Percentiles rank a stretch among this genome's conserved stretches.
Conservation (phyloP, 2,797 vertebrate genomes). For the Microtus agrestis region DNA sequence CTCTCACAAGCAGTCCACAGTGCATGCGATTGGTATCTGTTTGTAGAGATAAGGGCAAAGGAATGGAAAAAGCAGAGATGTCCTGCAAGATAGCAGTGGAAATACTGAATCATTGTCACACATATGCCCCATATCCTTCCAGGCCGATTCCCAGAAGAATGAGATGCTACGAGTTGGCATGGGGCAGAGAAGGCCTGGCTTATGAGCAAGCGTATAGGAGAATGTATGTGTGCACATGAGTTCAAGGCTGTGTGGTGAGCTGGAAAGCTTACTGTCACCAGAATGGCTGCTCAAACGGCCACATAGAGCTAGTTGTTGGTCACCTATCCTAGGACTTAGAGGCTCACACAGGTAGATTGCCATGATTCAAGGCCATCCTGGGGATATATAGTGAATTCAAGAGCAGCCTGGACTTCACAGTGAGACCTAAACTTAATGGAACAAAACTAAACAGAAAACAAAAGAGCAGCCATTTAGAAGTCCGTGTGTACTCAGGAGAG, state of each 20-base stretch:
- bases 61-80: constrained; percentile 19
- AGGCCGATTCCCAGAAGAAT: background rate
- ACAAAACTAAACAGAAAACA: background rate
- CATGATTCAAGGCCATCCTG: background rate
- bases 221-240: background rate
- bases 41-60: constrained; percentile 43
- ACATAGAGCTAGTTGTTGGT: background rate
- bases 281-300: background rate
- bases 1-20: background rate
- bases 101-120: constrained; percentile 42
- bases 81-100: constrained; percentile 13
- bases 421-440: background rate
- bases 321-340: background rate
- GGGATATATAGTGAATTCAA: background rate
- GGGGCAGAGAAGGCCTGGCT: background rate
- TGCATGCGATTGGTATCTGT: background rate
- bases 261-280: background rate
- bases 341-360: background rate
- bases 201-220: background rate
- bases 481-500: background rate
- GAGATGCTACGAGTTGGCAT: background rate
- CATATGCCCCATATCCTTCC: background rate
- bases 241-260: background rate
- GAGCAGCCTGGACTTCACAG: background rate
- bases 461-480: background rate